phyloP scores from a whole-genome alignment of 2,113 vertebrate species.

The Corythornis vintsioides region DNA sequence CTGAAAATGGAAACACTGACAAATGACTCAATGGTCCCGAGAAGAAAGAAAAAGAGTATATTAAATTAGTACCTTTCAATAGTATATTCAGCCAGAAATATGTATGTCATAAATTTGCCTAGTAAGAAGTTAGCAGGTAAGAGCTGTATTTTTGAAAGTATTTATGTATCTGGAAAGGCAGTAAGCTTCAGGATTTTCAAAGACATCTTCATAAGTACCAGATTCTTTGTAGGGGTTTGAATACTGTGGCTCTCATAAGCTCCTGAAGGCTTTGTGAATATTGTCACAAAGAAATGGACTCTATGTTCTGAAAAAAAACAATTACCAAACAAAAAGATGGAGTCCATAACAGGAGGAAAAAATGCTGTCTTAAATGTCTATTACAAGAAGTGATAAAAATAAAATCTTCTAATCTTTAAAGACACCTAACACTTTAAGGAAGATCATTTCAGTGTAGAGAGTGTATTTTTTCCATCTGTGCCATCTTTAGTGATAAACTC shows the following conservation, averaged over 20 bases:
- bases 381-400: background rate
- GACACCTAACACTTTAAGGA: background rate
- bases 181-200: background rate
- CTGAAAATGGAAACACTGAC: background rate
- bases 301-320: background rate
- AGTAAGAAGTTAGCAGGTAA: background rate
- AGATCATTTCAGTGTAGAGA: background rate
- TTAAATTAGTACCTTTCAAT: background rate
- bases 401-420: background rate
- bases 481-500: background rate
- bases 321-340: background rate
- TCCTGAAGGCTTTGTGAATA: background rate
- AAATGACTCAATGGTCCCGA: background rate
- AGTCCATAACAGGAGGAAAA: background rate
- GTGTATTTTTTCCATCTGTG: background rate
- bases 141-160: background rate
- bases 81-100: background rate
- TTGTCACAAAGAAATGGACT: background rate
- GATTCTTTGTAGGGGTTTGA: background rate
- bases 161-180: background rate
- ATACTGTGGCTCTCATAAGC: background rate
- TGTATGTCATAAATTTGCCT: background rate
- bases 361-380: background rate
- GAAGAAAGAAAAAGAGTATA: background rate
- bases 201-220: background rate